Evolutionary conservation across 1,140 invertebrate species (phyloP).

Genomic region (Aricia agestis): DNA sequence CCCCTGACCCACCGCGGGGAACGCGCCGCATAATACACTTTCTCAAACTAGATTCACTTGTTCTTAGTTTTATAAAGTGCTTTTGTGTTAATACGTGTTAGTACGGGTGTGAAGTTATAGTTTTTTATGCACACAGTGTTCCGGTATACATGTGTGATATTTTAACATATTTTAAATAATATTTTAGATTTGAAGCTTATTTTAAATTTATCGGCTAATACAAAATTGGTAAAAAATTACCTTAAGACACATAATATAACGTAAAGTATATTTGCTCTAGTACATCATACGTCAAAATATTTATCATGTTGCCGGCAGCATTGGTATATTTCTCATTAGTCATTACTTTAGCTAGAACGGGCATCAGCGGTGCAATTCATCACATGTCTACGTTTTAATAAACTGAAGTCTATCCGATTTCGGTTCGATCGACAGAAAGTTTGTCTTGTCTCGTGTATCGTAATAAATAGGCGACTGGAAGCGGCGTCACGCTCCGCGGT

Average conservation of each 20-base stretch:
- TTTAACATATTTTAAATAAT: too few relatives aligned
- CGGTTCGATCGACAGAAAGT: background rate
- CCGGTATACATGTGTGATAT: too few relatives aligned
- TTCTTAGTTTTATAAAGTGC: constrained; percentile 15
- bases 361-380: background rate
- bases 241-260: too few relatives aligned
- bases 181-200: too few relatives aligned
- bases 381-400: background rate
- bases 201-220: too few relatives aligned
- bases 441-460: constrained; percentile 6
- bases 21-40: constrained; percentile 16
- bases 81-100: constrained; percentile 1
- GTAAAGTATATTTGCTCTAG: too few relatives aligned
- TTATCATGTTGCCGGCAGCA: too few relatives aligned
- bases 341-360: too few relatives aligned
- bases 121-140: background rate
- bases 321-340: too few relatives aligned
- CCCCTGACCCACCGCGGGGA: constrained; percentile 29
- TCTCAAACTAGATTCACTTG: constrained; percentile 6
- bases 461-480: constrained; percentile 2
- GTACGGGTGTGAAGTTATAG: background rate
- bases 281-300: too few relatives aligned
- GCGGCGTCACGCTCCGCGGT: constrained; percentile 1
- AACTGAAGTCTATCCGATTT: background rate
- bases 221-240: too few relatives aligned